These are phyloP conservation scores for Limulus polyphemus DNA, from an alignment of 2,888 invertebrate species.

Conservation along the genomic window DNA sequence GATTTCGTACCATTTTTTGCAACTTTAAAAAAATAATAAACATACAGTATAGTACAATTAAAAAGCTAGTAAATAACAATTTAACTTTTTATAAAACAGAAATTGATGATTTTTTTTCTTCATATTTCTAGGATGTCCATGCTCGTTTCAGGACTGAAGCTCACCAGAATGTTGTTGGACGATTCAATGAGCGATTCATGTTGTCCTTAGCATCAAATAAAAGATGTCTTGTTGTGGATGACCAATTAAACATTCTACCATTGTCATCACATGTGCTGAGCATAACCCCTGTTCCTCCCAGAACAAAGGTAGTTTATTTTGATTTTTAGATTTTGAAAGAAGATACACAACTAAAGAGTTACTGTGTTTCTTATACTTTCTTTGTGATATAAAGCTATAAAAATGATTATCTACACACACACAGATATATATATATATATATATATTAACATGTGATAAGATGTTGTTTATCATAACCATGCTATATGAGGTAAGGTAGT, in stretches of 20 bases:
- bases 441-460: too few species aligned
- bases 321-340: too few species aligned
- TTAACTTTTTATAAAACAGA: not conserved
- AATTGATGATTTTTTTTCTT: conserved; percentile 29
- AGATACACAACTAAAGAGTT: too few species aligned
- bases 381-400: too few species aligned
- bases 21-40: too few species aligned
- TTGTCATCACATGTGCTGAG: conserved; percentile 76
- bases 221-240: conserved; percentile 73
- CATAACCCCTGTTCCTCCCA: conserved; percentile 52
- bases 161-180: conserved; percentile 73
- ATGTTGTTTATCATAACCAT: too few species aligned
- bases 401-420: too few species aligned
- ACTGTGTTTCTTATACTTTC: too few species aligned
- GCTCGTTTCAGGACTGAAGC: conserved; percentile 88
- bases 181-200: conserved; percentile 90
- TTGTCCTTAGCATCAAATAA: conserved; percentile 76
- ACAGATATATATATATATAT: too few species aligned
- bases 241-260: conserved; percentile 79
- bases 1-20: too few species aligned
- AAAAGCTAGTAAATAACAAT: not conserved
- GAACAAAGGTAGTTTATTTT: conserved; percentile 24
- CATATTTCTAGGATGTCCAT: conserved; percentile 64
- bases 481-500: too few species aligned
- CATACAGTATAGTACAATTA: too few species aligned